These are phyloP conservation scores for Phyllotreta cruciferae DNA, from an alignment of 2,888 invertebrate genomes.

Conservation along the genomic window DNA sequence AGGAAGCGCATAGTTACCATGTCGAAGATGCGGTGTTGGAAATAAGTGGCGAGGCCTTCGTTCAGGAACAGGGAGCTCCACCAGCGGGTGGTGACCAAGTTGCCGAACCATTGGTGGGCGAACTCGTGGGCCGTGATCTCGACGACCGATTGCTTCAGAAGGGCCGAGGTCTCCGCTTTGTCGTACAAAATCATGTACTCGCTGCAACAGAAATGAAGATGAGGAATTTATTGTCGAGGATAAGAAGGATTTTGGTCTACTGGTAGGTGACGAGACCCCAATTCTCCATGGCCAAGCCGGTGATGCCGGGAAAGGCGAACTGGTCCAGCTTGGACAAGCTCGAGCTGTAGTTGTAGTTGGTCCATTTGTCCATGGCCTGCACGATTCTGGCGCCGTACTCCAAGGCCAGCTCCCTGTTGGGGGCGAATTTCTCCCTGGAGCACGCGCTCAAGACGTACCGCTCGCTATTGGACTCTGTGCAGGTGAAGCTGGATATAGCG, in stretches of 20 bases:
- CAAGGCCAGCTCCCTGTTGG: constrained; percentile 38
- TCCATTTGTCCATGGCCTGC: constrained; percentile 37
- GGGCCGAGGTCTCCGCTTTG: constrained; percentile 41
- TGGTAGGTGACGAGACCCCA: constrained; percentile 88
- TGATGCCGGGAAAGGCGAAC: constrained; percentile 83
- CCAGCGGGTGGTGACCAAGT: constrained; percentile 76
- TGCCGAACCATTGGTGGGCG: constrained; percentile 85
- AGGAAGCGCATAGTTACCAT: constrained; percentile 31
- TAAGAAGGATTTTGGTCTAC: constrained; percentile 52
- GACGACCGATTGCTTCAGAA: constrained; percentile 64
- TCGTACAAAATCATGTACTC: constrained; percentile 67
- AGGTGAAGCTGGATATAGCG: constrained; percentile 76
- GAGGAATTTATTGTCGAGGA: constrained; percentile 22
- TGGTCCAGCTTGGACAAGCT: constrained; percentile 78
- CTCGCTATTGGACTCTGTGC: constrained; percentile 19
- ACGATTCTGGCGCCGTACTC: constrained; percentile 41
- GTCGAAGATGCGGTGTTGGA: constrained; percentile 66
- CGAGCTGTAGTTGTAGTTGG: constrained; percentile 49
- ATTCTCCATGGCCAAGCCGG: constrained; percentile 89
- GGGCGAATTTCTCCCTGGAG: constrained; percentile 37
- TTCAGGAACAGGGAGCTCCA: constrained; percentile 79
- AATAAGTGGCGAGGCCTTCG: constrained; percentile 77
- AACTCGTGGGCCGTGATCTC: constrained; percentile 78
- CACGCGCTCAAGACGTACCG: constrained; percentile 23
- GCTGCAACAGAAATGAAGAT: constrained; percentile 56